Percentiles rank a stretch among this genome's conserved stretches.
Evolutionary conservation across 2,797 vertebrate genomes (phyloP).

Genomic region (Protonibea diacanthus): DNA sequence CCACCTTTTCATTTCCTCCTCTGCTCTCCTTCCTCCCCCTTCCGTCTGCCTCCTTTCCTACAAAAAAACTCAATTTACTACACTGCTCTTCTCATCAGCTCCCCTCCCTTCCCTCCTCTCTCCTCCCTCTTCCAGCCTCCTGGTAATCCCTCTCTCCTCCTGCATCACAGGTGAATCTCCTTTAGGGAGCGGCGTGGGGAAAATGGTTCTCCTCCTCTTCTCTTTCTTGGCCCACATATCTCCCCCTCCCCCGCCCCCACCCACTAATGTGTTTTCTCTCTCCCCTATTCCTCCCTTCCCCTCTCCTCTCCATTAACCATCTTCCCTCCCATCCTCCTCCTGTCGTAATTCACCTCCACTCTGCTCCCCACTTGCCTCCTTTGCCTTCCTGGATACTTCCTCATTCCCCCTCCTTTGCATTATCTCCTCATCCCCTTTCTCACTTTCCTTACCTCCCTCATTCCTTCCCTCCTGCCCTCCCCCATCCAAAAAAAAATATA

Average conservation of each 20-base stretch:
- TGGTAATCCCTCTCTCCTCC: conserved; percentile 40
- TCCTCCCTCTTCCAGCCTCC: not conserved
- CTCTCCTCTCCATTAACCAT: conserved; percentile 23
- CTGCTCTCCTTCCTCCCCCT: not conserved
- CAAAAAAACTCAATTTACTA: conserved; percentile 15
- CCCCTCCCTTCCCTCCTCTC: not conserved
- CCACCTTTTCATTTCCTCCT: conserved; percentile 28
- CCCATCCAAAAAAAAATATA: not conserved
- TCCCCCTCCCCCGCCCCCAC: conserved; percentile 1
- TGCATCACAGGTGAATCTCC: conserved; percentile 58
- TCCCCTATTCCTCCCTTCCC: conserved; percentile 5
- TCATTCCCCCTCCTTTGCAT: conserved; percentile 13
- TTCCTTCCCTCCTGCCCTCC: not conserved
- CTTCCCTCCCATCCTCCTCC: not conserved
- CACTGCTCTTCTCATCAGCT: conserved; percentile 1
- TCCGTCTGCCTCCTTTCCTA: not conserved
- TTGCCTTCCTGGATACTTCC: not conserved
- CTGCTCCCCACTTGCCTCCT: conserved; percentile 15
- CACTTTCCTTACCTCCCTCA: not conserved
- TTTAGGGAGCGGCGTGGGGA: conserved; percentile 28
- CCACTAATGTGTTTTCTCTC: conserved; percentile 70
- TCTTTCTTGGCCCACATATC: conserved; percentile 35
- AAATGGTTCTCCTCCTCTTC: conserved; percentile 46
- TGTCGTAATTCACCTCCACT: conserved; percentile 28
- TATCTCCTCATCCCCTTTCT: conserved; percentile 1